Evolutionary conservation across 2,797 vertebrate genomes (phyloP).

Genomic region (Alca torda): DNA sequence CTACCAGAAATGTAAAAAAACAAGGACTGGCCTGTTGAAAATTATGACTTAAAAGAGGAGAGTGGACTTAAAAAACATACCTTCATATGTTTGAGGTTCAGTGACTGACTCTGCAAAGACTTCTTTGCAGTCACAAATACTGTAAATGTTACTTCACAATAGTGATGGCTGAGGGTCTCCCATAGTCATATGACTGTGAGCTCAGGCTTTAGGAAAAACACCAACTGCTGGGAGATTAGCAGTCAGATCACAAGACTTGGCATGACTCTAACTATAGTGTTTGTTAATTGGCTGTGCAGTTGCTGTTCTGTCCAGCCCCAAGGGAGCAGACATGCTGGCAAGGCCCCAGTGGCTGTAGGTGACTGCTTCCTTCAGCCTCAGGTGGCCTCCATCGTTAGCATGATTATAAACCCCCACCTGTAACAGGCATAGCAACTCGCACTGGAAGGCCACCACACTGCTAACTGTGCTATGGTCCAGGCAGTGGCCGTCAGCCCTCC

Average conservation of each 20-base stretch:
- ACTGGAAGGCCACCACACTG: background rate
- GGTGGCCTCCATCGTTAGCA: fast-evolving
- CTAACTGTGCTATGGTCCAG: fast-evolving
- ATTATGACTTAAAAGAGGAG: background rate
- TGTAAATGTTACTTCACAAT: background rate
- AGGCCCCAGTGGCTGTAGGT: fast-evolving
- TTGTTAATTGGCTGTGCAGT: background rate
- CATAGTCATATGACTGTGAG: conserved; percentile 5
- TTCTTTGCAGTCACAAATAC: background rate
- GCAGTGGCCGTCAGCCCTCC: background rate
- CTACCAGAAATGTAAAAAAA: background rate
- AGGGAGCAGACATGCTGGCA: fast-evolving
- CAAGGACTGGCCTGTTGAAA: background rate
- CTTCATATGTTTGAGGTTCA: background rate
- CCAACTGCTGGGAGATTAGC: conserved; percentile 29
- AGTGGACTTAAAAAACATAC: fast-evolving
- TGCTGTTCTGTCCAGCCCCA: background rate
- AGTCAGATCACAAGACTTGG: conserved; percentile 29
- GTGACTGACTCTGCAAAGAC: background rate
- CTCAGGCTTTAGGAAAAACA: conserved; percentile 6
- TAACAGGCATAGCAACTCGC: fast-evolving
- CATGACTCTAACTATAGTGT: background rate
- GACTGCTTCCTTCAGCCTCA: background rate
- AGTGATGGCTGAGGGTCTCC: background rate
- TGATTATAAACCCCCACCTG: fast-evolving